Evolutionary conservation across 2,113 vertebrate species (phyloP), one percentile per base, ranked within the genome.

Genomic region (Amphiprion percula): DNA sequence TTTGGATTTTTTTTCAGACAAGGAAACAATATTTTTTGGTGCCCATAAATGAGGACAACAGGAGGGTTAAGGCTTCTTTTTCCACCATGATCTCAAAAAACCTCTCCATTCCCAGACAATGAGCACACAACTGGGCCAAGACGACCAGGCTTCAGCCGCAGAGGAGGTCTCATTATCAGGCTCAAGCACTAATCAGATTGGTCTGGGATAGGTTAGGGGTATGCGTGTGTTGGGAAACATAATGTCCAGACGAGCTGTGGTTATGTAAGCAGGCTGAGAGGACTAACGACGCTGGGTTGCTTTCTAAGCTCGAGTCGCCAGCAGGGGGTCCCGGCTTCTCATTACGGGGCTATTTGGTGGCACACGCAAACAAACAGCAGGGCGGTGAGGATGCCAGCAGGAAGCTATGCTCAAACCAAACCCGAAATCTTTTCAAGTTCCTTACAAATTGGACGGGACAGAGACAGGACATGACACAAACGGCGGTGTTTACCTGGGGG

Each of bases 401-500:
- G 3, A 23, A 60, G n/a, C 10, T 2, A 16, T 8, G 2, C 37
- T 68, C 7, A 23, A 47, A 59, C 21, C 30, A 33, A 33, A 52
- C 52, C 61, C 33, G 19, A 19, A 49, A 54, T 39, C 11, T 55
- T 49, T 5, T 47, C 0, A 76, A 63, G 26, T 17, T 47, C 50
- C 1, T 19, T 4, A 19, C 41, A 56, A 19, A 68, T 33, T 55
- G 55, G 14, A 69, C n/a, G 15, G 23, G n/a, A 61, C 8, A 19
- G 53, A 44, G 33, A 19, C 0, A 1, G 15, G 9, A 15, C 3
- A 56, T 0, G 23, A 28, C 19, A 7, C 10, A 5, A 24, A 11
- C 3, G 19, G 9, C 58, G 24, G n/a, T 87, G 90, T 88, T 80
- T 68, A 99, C 98, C 98, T 92, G 96, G 95, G 21, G 96, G 97